Evolutionary conservation across 2,888 invertebrate genomes (phyloP), one percentile per base, ranked within the genome.

Genomic region (Carpatolechia fugitivella): DNA sequence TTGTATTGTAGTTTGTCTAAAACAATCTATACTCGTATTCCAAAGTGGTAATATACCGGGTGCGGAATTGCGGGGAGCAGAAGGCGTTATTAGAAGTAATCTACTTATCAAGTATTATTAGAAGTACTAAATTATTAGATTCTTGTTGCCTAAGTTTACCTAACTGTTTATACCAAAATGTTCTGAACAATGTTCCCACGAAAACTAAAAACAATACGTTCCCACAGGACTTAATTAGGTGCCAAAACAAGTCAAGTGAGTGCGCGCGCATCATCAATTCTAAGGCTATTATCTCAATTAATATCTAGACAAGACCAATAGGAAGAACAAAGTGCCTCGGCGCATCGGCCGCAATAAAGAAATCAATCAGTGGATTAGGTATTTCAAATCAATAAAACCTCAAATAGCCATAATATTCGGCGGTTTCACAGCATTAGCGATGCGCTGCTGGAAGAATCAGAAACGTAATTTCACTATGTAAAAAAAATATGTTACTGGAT

Each of bases 351-450:
- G 84, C 88, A 85, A 87, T 90, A 90, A 89, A 88, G 87, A 87
- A 89, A 90, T 90, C 89, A 89, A 90, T 90, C 88, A 87, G 80
- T 68, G 78, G 78, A 87, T 88, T 88, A 87, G 85, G 80, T 89
- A 88, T 89, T 87, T 85, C 87, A 82, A 89, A 88, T 89, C 88
- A 88, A 89, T 90, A 89, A 89, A 89, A 87, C 82, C 79, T 79
- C 77, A 82, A 85, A 86, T 82, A 75, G 78, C 79, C 70, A 74
- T 82, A 81, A 78, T 81, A 73, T 74, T 78, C 63, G 70, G 72
- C 68, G 69, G 69, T 70, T 75, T 71, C 66, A 69, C 65, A 61
- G 50, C 56, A 72, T 72, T 66, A 38, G 74, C 72, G 35, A 63
- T 38, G 5, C 24, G 10, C 79, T 82, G 61, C 82, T 85, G 62